A percentile compares a stretch with the other conserved stretches of the same genome.
phyloP scores from a whole-genome alignment of 2,888 invertebrate genomes.

The Meteorus colon region DNA sequence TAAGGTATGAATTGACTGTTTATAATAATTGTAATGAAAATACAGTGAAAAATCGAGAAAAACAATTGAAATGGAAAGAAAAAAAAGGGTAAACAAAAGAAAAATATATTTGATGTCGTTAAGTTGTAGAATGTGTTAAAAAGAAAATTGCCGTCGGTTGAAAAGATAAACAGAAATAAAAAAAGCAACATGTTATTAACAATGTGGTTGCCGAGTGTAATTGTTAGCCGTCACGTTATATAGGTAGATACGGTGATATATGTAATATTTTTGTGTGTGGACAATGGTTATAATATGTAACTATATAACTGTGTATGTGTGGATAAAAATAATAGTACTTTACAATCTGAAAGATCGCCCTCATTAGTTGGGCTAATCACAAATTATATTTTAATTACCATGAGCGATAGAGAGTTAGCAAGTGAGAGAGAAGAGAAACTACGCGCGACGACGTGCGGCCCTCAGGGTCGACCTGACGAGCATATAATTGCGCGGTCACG shows the following conservation, averaged over 20 bases:
- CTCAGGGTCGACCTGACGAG: conserved; percentile 54
- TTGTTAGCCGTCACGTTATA: conserved; percentile 58
- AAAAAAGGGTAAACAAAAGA: not conserved
- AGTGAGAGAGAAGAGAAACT: not conserved
- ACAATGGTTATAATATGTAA: not conserved
- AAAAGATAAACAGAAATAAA: conserved; percentile 28
- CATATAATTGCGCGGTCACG: conserved; percentile 59
- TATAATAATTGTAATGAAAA: no score
- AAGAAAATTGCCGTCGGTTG: not conserved
- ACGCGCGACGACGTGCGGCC: conserved; percentile 26
- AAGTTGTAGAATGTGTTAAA: not conserved
- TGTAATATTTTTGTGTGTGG: not conserved
- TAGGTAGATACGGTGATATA: conserved; percentile 21
- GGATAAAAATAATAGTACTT: conserved; percentile 43
- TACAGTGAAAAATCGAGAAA: no score
- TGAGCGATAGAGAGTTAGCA: conserved; percentile 54
- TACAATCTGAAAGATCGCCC: conserved; percentile 61
- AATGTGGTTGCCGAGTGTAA: conserved; percentile 49
- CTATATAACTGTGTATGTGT: not conserved
- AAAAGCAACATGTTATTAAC: conserved; percentile 34
- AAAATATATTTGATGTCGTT: not conserved
- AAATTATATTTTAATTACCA: conserved; percentile 67
- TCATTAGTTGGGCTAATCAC: conserved; percentile 64
- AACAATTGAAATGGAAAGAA: no score
- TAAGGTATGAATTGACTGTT: no score